Conservation (phyloP, 2,797 vertebrate species). For the Glyptemys insculpta region DNA sequence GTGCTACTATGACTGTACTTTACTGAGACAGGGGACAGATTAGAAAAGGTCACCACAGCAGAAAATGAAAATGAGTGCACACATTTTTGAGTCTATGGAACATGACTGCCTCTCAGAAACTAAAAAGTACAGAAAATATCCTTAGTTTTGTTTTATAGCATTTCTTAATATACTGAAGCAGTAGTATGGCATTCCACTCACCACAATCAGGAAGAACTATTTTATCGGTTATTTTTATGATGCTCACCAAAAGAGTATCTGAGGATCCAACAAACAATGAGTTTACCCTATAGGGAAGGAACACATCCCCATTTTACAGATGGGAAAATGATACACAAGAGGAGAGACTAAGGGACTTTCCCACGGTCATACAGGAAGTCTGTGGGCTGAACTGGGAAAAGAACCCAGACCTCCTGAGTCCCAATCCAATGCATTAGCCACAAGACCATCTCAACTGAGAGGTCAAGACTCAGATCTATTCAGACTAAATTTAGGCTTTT, state of each 20-base stretch:
- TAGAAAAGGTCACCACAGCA: neutral
- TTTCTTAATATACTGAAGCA: neutral
- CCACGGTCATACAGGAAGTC: neutral
- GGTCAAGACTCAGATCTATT: slow-evolving; percentile 25
- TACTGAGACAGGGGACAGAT: neutral
- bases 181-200: neutral
- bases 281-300: neutral
- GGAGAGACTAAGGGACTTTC: neutral
- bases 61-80: neutral
- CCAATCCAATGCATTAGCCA: slow-evolving; percentile 37
- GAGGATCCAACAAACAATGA: neutral
- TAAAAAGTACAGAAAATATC: neutral
- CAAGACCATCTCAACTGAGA: slow-evolving; percentile 12
- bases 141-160: neutral
- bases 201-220: neutral
- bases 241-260: neutral
- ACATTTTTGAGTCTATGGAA: neutral
- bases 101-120: neutral
- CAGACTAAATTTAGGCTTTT: slow-evolving; percentile 24
- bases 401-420: neutral
- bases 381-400: slow-evolving; percentile 12
- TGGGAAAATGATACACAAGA: neutral
- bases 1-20: neutral
- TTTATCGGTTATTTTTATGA: neutral
- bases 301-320: slow-evolving; percentile 20